Evolutionary conservation across 2,888 invertebrate genomes (phyloP).

Genomic region (Conops quadrifasciatus): DNA sequence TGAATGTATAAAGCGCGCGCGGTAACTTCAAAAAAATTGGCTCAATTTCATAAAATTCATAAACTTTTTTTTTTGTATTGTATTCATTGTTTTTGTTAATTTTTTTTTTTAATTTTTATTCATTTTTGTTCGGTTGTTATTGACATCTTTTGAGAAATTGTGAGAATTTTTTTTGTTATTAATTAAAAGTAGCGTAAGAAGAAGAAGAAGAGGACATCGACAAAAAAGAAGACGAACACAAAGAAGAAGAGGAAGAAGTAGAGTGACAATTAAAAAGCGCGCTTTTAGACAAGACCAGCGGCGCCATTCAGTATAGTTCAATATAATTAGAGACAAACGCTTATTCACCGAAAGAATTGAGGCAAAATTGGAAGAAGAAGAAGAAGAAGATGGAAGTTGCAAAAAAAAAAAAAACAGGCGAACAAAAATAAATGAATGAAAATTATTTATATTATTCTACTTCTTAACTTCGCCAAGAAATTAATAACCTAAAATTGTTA

Average conservation of each 20-base stretch:
- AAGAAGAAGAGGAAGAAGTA: neutral
- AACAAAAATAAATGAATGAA: no score
- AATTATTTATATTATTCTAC: no score
- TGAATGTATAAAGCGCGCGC: neutral
- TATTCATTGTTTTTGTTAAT: neutral
- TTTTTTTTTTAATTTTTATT: neutral
- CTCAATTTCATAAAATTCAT: constrained; percentile 1
- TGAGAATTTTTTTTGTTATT: neutral
- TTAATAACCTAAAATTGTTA: neutral
- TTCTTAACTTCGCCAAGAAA: neutral
- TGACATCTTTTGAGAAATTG: neutral
- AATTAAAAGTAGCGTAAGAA: neutral
- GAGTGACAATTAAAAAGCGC: constrained; percentile 1
- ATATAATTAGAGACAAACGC: no score
- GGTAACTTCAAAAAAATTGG: constrained; percentile 16
- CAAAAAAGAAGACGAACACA: neutral
- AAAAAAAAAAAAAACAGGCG: no score
- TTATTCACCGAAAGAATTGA: no score
- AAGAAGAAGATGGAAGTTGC: no score
- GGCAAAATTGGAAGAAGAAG: no score
- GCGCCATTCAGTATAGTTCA: no score
- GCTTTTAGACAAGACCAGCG: no score
- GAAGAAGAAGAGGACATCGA: neutral
- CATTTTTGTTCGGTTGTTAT: neutral
- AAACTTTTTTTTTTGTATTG: neutral